These are phyloP conservation scores for Probosciger aterrimus DNA, from an alignment of 2,113 vertebrate genomes.

Conservation along the genomic window DNA sequence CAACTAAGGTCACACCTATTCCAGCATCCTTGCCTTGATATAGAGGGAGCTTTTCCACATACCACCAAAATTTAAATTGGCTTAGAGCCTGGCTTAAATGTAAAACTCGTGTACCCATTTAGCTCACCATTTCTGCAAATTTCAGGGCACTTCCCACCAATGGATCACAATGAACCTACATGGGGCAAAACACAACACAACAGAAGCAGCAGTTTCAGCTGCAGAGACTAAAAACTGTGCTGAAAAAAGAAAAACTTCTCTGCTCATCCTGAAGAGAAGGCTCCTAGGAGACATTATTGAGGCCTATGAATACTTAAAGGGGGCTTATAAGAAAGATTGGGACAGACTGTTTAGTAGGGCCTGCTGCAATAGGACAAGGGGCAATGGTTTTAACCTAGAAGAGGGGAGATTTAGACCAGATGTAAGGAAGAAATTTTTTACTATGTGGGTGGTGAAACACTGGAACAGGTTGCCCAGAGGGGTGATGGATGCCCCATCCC, in stretches of 20 bases:
- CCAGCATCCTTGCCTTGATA: neutral
- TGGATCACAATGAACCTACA: neutral
- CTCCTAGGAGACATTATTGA: neutral
- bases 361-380: rapidly evolving
- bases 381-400: rapidly evolving
- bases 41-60: neutral
- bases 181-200: neutral
- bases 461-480: neutral
- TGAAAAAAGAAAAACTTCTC: neutral
- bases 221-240: neutral
- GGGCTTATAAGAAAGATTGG: neutral
- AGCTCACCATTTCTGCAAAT: neutral
- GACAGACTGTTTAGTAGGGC: neutral
- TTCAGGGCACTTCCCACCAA: neutral
- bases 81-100: neutral
- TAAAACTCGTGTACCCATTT: neutral
- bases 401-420: neutral
- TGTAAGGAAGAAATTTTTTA: neutral
- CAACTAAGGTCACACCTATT: neutral
- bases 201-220: neutral
- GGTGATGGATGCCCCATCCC: neutral
- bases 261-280: neutral
- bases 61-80: neutral
- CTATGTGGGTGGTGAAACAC: neutral
- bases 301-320: neutral